Conservation (phyloP, 2,888 invertebrate species). For the Thysanoteuthis rhombus region DNA sequence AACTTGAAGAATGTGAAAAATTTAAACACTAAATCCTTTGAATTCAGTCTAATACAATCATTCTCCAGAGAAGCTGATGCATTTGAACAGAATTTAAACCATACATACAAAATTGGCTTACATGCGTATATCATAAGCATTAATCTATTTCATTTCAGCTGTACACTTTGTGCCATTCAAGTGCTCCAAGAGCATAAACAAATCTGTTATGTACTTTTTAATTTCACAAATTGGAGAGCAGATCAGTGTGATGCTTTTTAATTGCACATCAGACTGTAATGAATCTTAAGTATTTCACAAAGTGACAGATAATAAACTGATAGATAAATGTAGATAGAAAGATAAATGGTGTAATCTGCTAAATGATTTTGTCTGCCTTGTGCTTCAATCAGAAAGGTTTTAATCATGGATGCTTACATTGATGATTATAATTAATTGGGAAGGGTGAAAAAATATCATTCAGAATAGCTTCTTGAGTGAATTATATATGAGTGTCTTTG, state of each 20-base stretch:
- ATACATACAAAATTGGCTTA: background rate
- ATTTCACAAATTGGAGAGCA: conserved; percentile 12
- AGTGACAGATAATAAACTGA: background rate
- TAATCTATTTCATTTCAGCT: background rate
- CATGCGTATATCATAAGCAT: background rate
- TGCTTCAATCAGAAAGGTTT: background rate
- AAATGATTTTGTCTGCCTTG: background rate
- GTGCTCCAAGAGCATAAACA: background rate
- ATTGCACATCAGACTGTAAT: background rate
- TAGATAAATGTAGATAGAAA: conserved; percentile 12
- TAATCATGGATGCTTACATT: background rate
- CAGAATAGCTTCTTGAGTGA: background rate
- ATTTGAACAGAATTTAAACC: background rate
- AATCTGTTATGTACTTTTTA: background rate
- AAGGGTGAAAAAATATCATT: background rate
- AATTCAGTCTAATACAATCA: too few relatives aligned
- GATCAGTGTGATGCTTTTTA: background rate
- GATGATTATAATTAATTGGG: background rate
- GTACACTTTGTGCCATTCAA: background rate
- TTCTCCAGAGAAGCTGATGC: too few relatives aligned
- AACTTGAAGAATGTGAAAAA: too few relatives aligned
- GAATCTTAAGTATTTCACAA: conserved; percentile 12
- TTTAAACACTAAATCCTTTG: too few relatives aligned
- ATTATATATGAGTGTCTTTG: background rate
- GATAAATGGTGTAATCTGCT: background rate